Base-by-base conservation (phyloP, 2,888 invertebrate species). In the Metellina segmentata region DNA sequence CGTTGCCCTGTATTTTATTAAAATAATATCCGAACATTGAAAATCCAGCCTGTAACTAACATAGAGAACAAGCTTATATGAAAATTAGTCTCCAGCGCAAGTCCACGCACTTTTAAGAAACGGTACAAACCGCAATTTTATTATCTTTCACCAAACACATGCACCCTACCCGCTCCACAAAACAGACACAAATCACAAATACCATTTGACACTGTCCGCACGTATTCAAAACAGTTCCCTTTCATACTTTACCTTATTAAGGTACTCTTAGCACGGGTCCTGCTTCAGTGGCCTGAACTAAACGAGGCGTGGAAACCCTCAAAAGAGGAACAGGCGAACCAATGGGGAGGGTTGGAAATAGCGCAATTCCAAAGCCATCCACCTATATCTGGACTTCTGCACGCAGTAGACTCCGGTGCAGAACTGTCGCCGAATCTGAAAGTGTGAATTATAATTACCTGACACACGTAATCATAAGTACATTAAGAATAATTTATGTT, bases 401-500 rank as follows among this genome's bases (percentile, higher is more conserved):
- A 72, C 9, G 20, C 20, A 19, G 72, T 9, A 20, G 19, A 72
- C 20, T 72, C 11, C 34, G 34, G 4, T 34, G 20, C 20, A 34
- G 72, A n/a, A 8, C 34, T 11, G 53, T 7, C 34, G 19, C 20
- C 51, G 48, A 52, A 51, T 51, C 19, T 49, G 49, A 51, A 16
- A 34, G 52, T 85, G 85, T 19, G 13, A 34, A 61, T 20, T 48
- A 75, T 85, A 85, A 85, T 85, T 85, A 85, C 74, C 74, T 53
- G 11, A 53, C 20, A 34, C 53, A 20, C 48, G 53, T 85, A 74
- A 74, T 85, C 85, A 85, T 85, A 85, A 85, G 85, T 85, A 85
- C 85, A 85, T 85, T 85, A 85, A 85, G 85, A 85, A 74, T 85
- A 85, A 85, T 85, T 85, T 85, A 85, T 34, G 34, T 52, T 20